Evolutionary conservation across 1,140 invertebrate species (phyloP).

Genomic region (Pollicipes pollicipes): DNA sequence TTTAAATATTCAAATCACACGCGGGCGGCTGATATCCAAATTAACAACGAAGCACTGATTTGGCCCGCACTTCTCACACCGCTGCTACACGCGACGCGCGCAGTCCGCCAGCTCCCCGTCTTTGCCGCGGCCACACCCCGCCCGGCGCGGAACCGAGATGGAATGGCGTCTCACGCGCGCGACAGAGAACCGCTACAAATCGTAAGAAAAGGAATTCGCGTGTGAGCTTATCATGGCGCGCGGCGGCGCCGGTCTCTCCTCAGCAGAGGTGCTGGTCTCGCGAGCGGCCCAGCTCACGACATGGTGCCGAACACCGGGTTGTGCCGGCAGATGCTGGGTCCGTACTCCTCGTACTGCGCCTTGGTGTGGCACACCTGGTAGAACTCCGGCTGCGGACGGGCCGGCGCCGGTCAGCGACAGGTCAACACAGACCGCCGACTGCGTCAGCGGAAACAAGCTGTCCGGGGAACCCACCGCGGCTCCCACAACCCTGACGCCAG

Average conservation of each 20-base stretch:
- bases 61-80: no score
- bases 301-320: conserved; percentile 98
- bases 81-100: no score
- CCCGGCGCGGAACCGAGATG: background rate
- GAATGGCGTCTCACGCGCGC: background rate
- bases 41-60: background rate
- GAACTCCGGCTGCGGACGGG: conserved; percentile 64
- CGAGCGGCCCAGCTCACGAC: conserved; percentile 39
- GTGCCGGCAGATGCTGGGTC: conserved; percentile 96
- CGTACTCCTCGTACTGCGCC: conserved; percentile 95
- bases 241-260: no score
- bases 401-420: no score
- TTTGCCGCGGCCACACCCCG: no score
- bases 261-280: no score
- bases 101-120: background rate
- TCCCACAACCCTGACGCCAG: no score
- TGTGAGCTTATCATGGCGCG: background rate
- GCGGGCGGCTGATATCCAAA: background rate
- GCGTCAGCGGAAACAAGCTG: no score
- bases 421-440: no score
- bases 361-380: conserved; percentile 99
- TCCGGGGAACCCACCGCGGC: no score
- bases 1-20: background rate
- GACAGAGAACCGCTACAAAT: background rate
- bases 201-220: background rate